Conservation (phyloP, 2,797 vertebrate genomes). For the Xiphorhynchus erythropygius region DNA sequence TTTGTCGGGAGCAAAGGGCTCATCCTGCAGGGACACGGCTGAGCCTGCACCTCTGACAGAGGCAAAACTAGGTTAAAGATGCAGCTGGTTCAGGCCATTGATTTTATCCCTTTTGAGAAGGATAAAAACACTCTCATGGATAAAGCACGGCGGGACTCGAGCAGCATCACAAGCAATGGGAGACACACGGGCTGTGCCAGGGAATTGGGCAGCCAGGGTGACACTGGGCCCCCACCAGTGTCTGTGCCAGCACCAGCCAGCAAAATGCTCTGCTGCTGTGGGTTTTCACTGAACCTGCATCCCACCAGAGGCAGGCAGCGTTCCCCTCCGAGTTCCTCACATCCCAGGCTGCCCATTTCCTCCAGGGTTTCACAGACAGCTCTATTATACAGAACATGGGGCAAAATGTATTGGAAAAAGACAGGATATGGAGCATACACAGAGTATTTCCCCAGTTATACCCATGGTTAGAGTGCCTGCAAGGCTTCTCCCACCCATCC, state of each 20-base stretch:
- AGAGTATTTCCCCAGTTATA: rapidly evolving
- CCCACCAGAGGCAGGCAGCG: background rate
- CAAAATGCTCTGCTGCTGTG: rapidly evolving
- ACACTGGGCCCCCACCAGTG: background rate
- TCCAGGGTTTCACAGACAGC: background rate
- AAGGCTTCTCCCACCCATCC: background rate
- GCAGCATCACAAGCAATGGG: background rate
- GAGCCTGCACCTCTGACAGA: slow-evolving; percentile 25
- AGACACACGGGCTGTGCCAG: background rate
- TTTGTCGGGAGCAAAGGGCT: slow-evolving; percentile 42
- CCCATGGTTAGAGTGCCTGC: background rate
- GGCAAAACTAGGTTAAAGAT: slow-evolving; percentile 58
- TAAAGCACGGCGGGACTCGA: background rate
- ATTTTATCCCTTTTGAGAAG: slow-evolving; percentile 32
- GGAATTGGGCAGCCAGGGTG: rapidly evolving
- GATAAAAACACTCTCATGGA: background rate
- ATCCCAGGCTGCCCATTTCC: background rate
- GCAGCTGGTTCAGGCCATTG: background rate
- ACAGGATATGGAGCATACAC: rapidly evolving
- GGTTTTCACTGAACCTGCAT: background rate
- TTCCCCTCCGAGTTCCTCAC: background rate
- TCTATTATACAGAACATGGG: background rate
- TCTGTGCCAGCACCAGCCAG: background rate
- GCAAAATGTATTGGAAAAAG: background rate
- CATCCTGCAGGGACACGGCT: background rate